Evolutionary conservation across 2,888 invertebrate species (phyloP).

Genomic region (Caradrina kadenii): DNA sequence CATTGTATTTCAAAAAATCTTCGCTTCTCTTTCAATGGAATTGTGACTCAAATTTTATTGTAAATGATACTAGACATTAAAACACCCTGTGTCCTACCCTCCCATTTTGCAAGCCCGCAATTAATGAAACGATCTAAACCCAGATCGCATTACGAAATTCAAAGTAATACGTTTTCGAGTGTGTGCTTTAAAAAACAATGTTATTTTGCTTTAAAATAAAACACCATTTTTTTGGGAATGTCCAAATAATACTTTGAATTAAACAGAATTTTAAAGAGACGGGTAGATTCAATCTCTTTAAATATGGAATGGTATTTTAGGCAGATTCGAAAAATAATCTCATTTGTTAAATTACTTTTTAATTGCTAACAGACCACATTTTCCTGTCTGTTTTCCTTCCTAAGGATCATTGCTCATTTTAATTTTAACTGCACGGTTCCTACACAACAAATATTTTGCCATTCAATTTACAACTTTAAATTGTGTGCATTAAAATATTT

Average conservation of each 20-base stretch:
- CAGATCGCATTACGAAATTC: slow-evolving; percentile 37
- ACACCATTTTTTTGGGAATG: background rate
- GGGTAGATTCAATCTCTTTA: slow-evolving; percentile 26
- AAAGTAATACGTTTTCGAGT: slow-evolving; percentile 33
- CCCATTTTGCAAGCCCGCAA: slow-evolving; percentile 47
- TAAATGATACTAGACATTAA: slow-evolving; percentile 59
- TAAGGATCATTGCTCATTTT: too few species aligned
- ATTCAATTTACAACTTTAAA: too few species aligned
- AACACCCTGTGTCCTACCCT: slow-evolving; percentile 42
- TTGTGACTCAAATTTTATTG: slow-evolving; percentile 45
- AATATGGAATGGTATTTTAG: slow-evolving; percentile 13
- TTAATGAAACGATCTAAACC: slow-evolving; percentile 51
- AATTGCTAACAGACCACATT: slow-evolving; percentile 25
- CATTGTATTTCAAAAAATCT: slow-evolving; percentile 16
- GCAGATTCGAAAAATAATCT: slow-evolving; percentile 21
- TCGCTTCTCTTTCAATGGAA: slow-evolving; percentile 29
- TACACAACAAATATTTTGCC: too few species aligned
- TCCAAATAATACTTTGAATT: slow-evolving; percentile 6
- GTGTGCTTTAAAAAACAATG: slow-evolving; percentile 11
- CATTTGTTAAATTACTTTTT: slow-evolving; percentile 10
- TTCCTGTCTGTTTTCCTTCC: slow-evolving; percentile 7
- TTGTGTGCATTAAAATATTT: too few species aligned
- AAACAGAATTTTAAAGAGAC: slow-evolving; percentile 7
- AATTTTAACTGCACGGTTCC: too few species aligned
- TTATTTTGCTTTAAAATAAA: background rate